Conservation (phyloP, 1,140 invertebrate genomes). For the Penaeus japonicus region DNA sequence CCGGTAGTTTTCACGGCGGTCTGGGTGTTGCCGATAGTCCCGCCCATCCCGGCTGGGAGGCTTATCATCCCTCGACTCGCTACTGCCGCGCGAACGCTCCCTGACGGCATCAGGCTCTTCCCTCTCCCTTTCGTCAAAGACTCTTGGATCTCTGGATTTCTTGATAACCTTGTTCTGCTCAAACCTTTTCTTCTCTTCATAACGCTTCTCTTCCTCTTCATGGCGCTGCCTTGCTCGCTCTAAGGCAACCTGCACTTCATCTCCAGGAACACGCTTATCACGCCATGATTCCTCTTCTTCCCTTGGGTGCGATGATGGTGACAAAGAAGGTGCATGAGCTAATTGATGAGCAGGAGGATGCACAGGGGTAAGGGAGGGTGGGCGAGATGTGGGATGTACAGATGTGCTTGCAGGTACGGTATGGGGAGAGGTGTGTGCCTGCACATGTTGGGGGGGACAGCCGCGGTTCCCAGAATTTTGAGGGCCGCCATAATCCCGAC, state of each 20-base stretch:
- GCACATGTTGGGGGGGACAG: conserved; percentile 7
- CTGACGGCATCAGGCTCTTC: background rate
- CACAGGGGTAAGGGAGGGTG: conserved; percentile 11
- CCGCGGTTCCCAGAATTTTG: conserved; percentile 38
- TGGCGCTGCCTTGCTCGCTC: conserved; percentile 48
- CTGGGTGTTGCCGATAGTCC: conserved; percentile 50
- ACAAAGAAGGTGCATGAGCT: conserved; percentile 10
- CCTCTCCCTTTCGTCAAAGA: conserved; percentile 38
- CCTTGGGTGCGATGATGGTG: conserved; percentile 19
- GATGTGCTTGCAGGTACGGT: background rate
- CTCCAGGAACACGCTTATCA: conserved; percentile 38
- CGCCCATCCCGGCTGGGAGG: conserved; percentile 28
- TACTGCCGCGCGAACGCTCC: conserved; percentile 8
- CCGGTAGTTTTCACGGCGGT: conserved; percentile 48
- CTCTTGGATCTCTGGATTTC: conserved; percentile 38
- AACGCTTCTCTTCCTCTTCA: conserved; percentile 55
- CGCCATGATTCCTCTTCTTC: conserved; percentile 50
- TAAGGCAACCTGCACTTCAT: conserved; percentile 49
- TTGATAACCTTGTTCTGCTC: conserved; percentile 49
- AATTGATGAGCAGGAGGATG: conserved; percentile 25
- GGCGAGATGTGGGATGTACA: conserved; percentile 3
- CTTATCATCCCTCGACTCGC: conserved; percentile 48
- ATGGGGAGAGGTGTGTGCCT: background rate
- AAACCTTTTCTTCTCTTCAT: conserved; percentile 54
- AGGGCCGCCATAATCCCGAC: conserved; percentile 33